Evolutionary conservation across 2,888 invertebrate species (phyloP), one percentile per base, ranked within the genome.

Genomic region (Thymelicus lineola): DNA sequence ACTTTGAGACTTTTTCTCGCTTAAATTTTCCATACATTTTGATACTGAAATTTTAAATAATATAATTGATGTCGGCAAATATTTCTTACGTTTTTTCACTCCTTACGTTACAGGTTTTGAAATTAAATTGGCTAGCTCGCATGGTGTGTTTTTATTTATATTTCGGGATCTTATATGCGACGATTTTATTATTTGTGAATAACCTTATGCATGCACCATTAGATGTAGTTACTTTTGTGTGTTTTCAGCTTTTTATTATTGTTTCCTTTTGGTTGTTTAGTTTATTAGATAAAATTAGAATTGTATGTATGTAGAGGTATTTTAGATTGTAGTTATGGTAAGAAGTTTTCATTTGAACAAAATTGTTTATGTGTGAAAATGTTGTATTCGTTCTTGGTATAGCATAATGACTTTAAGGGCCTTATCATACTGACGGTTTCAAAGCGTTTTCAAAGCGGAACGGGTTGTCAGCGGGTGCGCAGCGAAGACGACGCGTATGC

Each of bases 301-400:
- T 10, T 45, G 42, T 63, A 70, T 70, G 69, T 68, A 53, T 46
- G 48, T 65, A 28, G 35, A 59, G 42, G 38, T n/a, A 20, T 67
- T 61, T 42, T 42, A 12, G 42, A 42, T 10, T 42, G 42, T 42
- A 42, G 10, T 42, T 42, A 3, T 42, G 9, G 0, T 9, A 42
- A 42, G 42, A 42, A 10, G 28, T 28, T 28, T 28, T 28, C 28
- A 28, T 5, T 2, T 28, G 1, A 0, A 28, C 28, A 0, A 3
- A 0, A 28, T 28, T 28, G 3, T 28, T 28, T 28, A 28, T 28
- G 28, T 28, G 28, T 28, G 28, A 5, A 5, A 28, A 1, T n/a
- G n/a, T n/a, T n/a, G n/a, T n/a, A n/a, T n/a, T n/a, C n/a, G n/a
- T n/a, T n/a, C n/a, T n/a, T n/a, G n/a, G n/a, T n/a, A n/a, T n/a